Percentiles rank a stretch among this genome's conserved stretches.
Conservation (phyloP, 2,113 vertebrate species). For the Aegotheles bennettii region DNA sequence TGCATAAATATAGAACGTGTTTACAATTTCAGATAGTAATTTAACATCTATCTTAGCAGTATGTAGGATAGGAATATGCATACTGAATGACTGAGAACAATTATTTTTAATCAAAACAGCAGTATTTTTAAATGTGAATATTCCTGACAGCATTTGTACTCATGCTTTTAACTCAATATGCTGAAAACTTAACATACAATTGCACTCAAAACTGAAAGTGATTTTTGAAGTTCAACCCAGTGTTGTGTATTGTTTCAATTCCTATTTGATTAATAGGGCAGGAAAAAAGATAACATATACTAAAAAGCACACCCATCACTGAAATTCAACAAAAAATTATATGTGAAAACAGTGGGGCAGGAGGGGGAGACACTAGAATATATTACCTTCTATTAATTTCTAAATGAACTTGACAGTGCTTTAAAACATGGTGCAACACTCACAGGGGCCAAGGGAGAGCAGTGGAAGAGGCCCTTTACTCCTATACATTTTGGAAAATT, state of each 20-base stretch:
- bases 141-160: neutral
- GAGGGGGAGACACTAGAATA: neutral
- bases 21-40: neutral
- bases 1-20: neutral
- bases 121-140: neutral
- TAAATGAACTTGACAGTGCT: neutral
- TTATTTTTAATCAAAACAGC: neutral
- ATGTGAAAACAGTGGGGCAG: neutral
- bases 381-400: too few species aligned
- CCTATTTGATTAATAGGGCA: neutral
- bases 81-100: neutral
- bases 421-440: neutral
- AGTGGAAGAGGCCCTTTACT: neutral
- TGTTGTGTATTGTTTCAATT: neutral
- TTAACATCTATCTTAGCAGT: neutral
- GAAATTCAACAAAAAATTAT: neutral
- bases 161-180: neutral
- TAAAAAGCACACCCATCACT: neutral
- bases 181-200: neutral
- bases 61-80: fast-evolving
- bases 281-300: neutral
- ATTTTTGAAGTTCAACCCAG: neutral
- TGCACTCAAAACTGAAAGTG: neutral
- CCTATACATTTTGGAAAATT: neutral
- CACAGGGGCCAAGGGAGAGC: fast-evolving